Base-by-base conservation (phyloP, 2,888 invertebrate species). In the Pachydiplax longipennis region DNA sequence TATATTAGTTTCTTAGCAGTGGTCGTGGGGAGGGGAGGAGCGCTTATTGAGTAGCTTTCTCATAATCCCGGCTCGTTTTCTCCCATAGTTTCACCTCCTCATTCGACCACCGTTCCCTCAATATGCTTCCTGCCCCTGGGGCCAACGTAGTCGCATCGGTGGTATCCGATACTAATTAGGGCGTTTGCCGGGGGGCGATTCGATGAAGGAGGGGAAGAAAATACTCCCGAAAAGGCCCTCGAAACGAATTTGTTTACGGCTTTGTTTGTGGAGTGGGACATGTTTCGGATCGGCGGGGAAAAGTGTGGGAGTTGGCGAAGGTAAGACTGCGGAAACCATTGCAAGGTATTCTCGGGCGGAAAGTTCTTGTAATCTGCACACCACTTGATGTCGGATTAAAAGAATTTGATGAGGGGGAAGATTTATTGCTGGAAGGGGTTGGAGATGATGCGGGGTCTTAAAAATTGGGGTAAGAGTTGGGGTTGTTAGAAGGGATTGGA, bases 81-180 rank as follows among this genome's bases (percentile, higher is more conserved):
- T 25, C 65, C 65, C 5, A 65, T 25, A 65, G 65, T n/a, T 18
- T 65, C 25, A n/a, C 65, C 65, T 65, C 81, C 40, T 10, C 18
- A n/a, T 4, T 35, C 80, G 35, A 37, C 81, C 81, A 44, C 81
- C 22, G n/a, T 15, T 40, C 22, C 58, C 58, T 35, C 83, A 35
- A 31, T n/a, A 31, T 35, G 18, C 35, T 35, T 22, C 25, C 48
- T 53, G 53, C 25, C 82, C 53, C 82, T 37, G 82, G 25, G 82
- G 82, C 31, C 83, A 0, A 6, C 44, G 44, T 6, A 44, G 44
- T 44, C 44, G 44, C 44, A 44, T 44, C 61, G 61, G 40, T 37
- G 87, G 61, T 53, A 61, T 87, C 87, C 48, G 87, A 87, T 87
- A 87, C 87, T 87, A 87, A 87, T 87, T 87, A 87, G 87, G 87